These are phyloP conservation scores for Mythimna albipuncta DNA, from an alignment of 2,888 invertebrate genomes.

Conservation along the genomic window DNA sequence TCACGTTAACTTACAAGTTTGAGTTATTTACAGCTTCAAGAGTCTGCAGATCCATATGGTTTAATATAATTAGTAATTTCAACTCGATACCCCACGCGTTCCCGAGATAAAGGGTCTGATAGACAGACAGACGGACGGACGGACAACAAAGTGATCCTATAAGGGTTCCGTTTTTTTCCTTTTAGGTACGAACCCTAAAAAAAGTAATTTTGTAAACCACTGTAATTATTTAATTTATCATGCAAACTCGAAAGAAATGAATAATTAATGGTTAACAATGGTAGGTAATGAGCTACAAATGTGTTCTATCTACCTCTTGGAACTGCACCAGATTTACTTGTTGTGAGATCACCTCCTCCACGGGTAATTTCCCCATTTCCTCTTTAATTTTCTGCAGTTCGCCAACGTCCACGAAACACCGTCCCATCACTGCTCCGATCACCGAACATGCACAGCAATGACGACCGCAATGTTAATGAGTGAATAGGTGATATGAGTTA, in stretches of 20 bases:
- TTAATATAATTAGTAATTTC: not conserved
- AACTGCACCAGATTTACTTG: slow-evolving; percentile 76
- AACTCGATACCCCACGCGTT: not conserved
- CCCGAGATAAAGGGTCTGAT: too few species aligned
- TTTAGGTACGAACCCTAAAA: too few species aligned
- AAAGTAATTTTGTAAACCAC: too few species aligned
- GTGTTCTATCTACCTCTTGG: slow-evolving; percentile 78
- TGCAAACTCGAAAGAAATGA: slow-evolving; percentile 30
- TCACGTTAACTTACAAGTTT: too few species aligned
- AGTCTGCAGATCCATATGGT: too few species aligned
- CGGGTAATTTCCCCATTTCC: slow-evolving; percentile 49
- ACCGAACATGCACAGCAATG: slow-evolving; percentile 62
- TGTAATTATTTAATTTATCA: slow-evolving; percentile 19
- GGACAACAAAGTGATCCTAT: too few species aligned
- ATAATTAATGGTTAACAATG: slow-evolving; percentile 17
- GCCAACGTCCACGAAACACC: slow-evolving; percentile 82
- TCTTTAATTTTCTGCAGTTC: slow-evolving; percentile 64
- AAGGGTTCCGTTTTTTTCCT: too few species aligned
- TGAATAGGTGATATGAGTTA: slow-evolving; percentile 45
- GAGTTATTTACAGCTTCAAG: too few species aligned
- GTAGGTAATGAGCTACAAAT: slow-evolving; percentile 41
- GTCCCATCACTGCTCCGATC: slow-evolving; percentile 80
- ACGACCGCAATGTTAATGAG: slow-evolving; percentile 64
- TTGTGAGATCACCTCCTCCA: slow-evolving; percentile 73
- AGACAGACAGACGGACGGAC: too few species aligned